phyloP scores from a whole-genome alignment of 1,140 invertebrate genomes.

The Papilio helenus region DNA sequence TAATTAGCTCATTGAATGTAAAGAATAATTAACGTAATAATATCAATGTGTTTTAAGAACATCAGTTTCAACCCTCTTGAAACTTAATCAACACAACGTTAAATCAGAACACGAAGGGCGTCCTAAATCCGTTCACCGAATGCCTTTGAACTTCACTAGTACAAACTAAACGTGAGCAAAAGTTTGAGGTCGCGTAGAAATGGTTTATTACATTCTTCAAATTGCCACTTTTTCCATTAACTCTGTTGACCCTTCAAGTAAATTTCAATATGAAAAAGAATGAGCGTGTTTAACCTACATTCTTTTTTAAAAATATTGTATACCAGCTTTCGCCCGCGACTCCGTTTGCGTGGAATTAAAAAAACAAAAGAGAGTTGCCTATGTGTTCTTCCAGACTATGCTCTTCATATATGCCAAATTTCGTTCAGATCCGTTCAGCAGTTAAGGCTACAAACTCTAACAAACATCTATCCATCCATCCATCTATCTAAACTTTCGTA shows the following conservation, averaged over 20 bases:
- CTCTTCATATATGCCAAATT: no score
- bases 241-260: not conserved
- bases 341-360: no score
- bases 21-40: not conserved
- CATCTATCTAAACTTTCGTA: no score
- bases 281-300: no score
- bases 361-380: no score
- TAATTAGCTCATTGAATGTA: not conserved
- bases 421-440: no score
- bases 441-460: no score
- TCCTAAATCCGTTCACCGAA: constrained; percentile 38
- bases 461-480: no score
- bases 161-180: constrained; percentile 29
- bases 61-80: not conserved
- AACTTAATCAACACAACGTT: not conserved
- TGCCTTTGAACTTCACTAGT: constrained; percentile 48
- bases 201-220: not conserved
- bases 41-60: not conserved
- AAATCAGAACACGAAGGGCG: constrained; percentile 10
- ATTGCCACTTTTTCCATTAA: not conserved
- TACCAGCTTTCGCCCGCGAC: no score
- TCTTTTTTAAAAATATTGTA: no score
- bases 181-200: constrained; percentile 22
- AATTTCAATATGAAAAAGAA: not conserved
- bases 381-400: no score